phyloP scores from a whole-genome alignment of 2,888 invertebrate species.

The Drosophila neonasuta region DNA sequence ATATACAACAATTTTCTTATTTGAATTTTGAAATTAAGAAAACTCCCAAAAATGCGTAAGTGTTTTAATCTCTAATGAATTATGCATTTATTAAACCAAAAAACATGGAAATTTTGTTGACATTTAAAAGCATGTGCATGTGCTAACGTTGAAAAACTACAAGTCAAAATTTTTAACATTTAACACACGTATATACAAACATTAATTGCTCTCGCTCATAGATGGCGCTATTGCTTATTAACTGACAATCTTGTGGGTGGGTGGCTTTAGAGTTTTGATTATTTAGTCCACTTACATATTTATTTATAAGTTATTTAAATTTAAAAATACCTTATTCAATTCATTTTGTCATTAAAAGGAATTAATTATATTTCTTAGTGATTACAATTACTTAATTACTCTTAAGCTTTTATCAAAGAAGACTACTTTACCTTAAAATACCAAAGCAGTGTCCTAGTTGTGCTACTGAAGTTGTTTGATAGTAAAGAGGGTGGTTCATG shows the following conservation, averaged over 20 bases:
- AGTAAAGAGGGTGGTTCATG: background rate
- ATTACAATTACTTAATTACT: too few relatives aligned
- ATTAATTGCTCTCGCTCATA: background rate
- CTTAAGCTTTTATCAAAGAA: too few relatives aligned
- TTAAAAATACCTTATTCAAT: too few relatives aligned
- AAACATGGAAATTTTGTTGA: background rate
- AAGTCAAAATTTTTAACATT: background rate
- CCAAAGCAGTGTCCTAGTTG: background rate
- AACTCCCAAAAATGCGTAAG: conserved; percentile 48
- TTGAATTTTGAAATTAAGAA: conserved; percentile 7
- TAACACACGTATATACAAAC: background rate
- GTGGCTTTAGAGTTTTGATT: too few relatives aligned
- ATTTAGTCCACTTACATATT: too few relatives aligned
- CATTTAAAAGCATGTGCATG: conserved; percentile 1
- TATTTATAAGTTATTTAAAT: too few relatives aligned
- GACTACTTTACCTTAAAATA: background rate
- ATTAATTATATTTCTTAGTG: too few relatives aligned
- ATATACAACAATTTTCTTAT: background rate
- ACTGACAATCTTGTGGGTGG: background rate
- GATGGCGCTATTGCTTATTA: background rate
- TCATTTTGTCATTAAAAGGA: too few relatives aligned
- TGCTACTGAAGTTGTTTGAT: background rate
- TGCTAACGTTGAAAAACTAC: background rate
- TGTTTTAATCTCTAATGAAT: conserved; percentile 18
- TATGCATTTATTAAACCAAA: background rate